A percentile compares a stretch with the other conserved stretches of the same genome.
Evolutionary conservation across 1,140 invertebrate species (phyloP).

Genomic region (Meloidogyne hapla): DNA sequence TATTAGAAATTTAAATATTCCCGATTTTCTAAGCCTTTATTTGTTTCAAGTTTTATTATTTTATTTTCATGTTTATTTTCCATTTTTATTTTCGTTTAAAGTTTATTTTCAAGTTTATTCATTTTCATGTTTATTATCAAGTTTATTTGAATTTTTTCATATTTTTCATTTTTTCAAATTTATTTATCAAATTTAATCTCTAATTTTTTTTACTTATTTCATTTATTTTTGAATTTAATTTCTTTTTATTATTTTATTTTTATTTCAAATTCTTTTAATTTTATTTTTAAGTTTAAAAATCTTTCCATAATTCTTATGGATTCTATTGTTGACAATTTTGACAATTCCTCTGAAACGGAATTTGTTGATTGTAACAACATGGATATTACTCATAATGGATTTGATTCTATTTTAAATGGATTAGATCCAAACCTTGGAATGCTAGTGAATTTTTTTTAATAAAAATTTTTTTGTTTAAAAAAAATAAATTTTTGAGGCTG

Average conservation of each 20-base stretch:
- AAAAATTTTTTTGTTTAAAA: background rate
- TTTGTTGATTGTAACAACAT: background rate
- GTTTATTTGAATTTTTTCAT: no score
- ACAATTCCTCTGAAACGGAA: background rate
- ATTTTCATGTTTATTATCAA: no score
- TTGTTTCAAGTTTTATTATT: no score
- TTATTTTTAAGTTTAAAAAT: background rate
- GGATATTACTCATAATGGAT: background rate
- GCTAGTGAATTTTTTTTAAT: background rate
- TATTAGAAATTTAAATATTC: no score
- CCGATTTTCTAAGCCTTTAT: no score
- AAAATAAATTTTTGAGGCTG: conserved; percentile 8
- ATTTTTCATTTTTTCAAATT: no score
- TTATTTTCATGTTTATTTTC: no score
- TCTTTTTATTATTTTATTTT: no score
- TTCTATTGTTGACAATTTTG: background rate
- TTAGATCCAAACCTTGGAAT: conserved; percentile 5
- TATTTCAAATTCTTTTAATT: background rate
- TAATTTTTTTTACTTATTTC: no score
- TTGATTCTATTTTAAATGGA: conserved; percentile 2
- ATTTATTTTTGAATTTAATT: background rate
- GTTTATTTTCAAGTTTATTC: no score
- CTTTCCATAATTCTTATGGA: background rate
- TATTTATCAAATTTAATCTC: no score
- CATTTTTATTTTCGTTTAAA: no score